These are phyloP conservation scores for Bombus polaris DNA, from an alignment of 1,140 invertebrate species.

Conservation along the genomic window DNA sequence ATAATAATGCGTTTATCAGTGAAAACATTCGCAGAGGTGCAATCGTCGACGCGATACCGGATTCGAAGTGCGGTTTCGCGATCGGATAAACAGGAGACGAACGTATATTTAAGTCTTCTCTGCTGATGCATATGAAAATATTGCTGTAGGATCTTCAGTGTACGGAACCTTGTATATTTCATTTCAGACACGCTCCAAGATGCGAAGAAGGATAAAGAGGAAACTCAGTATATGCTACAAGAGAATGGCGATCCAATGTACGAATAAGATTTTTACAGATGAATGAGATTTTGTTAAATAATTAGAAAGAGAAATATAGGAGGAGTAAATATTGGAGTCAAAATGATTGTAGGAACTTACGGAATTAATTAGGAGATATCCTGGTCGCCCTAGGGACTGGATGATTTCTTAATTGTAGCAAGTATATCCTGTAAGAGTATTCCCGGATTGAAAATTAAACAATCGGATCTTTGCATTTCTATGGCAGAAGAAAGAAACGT, in stretches of 20 bases:
- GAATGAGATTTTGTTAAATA: constrained; percentile 29
- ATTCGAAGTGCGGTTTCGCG: background rate
- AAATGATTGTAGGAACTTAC: background rate
- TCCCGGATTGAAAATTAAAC: background rate
- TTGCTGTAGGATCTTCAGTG: constrained; percentile 39
- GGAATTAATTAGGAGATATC: constrained; percentile 22
- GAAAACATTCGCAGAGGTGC: background rate
- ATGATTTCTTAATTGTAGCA: background rate
- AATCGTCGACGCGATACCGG: background rate
- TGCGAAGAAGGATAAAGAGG: constrained; percentile 80
- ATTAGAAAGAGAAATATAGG: constrained; percentile 15
- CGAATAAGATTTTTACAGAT: constrained; percentile 72
- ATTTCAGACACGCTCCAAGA: constrained; percentile 80
- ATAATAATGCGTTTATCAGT: background rate
- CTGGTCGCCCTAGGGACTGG: constrained; percentile 19
- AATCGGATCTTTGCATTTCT: background rate
- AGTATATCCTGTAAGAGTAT: background rate
- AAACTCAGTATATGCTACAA: constrained; percentile 78
- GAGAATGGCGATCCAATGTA: constrained; percentile 79
- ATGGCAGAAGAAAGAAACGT: no score
- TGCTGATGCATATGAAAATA: constrained; percentile 27
- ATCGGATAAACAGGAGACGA: background rate
- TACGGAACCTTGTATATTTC: constrained; percentile 70
- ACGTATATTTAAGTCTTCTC: background rate
- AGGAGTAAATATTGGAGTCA: background rate